These are phyloP conservation scores for Lepilemur ruficaudatus DNA, from an alignment of 2,797 vertebrate genomes.

Conservation along the genomic window DNA sequence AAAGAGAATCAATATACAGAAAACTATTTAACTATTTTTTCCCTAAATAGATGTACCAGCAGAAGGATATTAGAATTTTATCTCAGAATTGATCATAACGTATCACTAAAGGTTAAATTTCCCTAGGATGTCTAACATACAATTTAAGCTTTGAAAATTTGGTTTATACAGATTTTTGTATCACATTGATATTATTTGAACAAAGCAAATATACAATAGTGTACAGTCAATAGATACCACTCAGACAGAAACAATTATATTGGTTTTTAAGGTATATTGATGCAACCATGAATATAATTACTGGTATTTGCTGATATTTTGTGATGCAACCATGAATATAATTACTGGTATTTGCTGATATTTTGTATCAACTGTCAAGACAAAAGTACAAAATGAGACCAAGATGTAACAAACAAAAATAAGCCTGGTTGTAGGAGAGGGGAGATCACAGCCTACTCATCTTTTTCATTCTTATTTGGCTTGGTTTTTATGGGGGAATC, in stretches of 20 bases:
- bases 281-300: not conserved
- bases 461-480: not conserved
- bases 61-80: slow-evolving; percentile 13
- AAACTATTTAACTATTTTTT: not conserved
- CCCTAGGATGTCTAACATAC: not conserved
- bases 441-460: not conserved
- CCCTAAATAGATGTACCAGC: not conserved
- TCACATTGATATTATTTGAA: not conserved
- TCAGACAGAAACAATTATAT: not conserved
- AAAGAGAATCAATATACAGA: slow-evolving; percentile 18
- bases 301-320: slow-evolving; percentile 12
- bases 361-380: not conserved
- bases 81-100: not conserved
- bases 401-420: slow-evolving; percentile 28
- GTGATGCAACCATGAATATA: not conserved
- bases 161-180: not conserved
- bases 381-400: not conserved
- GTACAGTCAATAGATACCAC: not conserved
- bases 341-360: not conserved
- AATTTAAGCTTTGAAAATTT: not conserved
- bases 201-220: not conserved
- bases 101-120: not conserved
- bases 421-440: not conserved
- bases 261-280: not conserved
- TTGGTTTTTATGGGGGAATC: not conserved